These are phyloP conservation scores for Gopherus flavomarginatus DNA, from an alignment of 2,113 vertebrate genomes.

Conservation along the genomic window DNA sequence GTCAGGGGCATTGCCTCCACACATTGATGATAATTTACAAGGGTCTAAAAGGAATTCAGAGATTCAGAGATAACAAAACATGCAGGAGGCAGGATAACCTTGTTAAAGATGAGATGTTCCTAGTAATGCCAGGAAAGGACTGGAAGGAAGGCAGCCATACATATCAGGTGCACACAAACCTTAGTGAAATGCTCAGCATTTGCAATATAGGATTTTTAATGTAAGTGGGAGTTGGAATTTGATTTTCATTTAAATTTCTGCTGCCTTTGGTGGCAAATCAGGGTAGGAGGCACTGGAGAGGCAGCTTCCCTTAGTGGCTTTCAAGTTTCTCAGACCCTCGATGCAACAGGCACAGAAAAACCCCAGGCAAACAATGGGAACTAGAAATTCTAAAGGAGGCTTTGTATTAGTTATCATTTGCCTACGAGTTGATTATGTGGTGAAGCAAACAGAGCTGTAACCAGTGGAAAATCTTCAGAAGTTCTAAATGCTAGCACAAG, in stretches of 20 bases:
- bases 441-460: not conserved
- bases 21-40: not conserved
- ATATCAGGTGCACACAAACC: not conserved
- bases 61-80: rapidly evolving
- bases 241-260: not conserved
- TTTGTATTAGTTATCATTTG: not conserved
- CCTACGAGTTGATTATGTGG: not conserved
- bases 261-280: not conserved
- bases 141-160: not conserved
- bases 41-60: not conserved
- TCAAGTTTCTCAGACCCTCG: rapidly evolving
- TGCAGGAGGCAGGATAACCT: not conserved
- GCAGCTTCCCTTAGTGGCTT: not conserved
- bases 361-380: not conserved
- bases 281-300: rapidly evolving
- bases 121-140: not conserved
- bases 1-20: not conserved
- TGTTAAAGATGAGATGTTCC: not conserved
- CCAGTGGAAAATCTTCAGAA: not conserved
- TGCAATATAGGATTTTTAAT: not conserved
- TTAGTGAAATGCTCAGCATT: not conserved
- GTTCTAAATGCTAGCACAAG: not conserved
- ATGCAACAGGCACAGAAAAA: not conserved
- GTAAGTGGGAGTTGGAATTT: not conserved
- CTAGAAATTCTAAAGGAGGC: not conserved